phyloP scores from a whole-genome alignment of 2,113 vertebrate genomes.

The Xiphophorus hellerii region DNA sequence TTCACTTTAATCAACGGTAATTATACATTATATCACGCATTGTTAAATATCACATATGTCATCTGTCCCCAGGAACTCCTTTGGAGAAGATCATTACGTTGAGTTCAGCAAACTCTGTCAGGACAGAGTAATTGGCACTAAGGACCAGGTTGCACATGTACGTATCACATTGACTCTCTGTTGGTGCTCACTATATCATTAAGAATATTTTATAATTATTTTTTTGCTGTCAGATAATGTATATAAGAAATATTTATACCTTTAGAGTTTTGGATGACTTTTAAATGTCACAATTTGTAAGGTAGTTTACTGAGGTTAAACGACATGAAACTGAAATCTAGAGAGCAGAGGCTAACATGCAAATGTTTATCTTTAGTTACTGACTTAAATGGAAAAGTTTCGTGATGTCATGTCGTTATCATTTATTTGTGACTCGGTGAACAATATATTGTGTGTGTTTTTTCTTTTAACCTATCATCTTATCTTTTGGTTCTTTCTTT shows the following conservation, averaged over 20 bases:
- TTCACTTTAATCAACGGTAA: accelerated
- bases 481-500: no score
- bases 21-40: no score
- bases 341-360: no score
- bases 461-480: no score
- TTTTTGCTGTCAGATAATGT: no score
- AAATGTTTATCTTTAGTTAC: no score
- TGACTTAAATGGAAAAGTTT: no score
- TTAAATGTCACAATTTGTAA: neutral
- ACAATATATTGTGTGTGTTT: no score
- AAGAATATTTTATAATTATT: no score
- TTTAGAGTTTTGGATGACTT: neutral
- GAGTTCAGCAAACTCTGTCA: slow-evolving; percentile 98
- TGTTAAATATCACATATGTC: neutral
- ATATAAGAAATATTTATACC: no score
- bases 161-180: slow-evolving; percentile 51
- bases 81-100: slow-evolving; percentile 94
- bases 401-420: no score
- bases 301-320: neutral
- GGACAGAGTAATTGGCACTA: slow-evolving; percentile 95
- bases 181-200: neutral
- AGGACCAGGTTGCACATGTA: slow-evolving; percentile 94
- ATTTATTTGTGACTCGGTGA: no score
- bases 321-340: neutral
- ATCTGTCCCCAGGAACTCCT: slow-evolving; percentile 85